Evolutionary conservation across 2,888 invertebrate genomes (phyloP), one percentile per base, ranked within the genome.

Genomic region (Kuschelorhynchus macadamiae): DNA sequence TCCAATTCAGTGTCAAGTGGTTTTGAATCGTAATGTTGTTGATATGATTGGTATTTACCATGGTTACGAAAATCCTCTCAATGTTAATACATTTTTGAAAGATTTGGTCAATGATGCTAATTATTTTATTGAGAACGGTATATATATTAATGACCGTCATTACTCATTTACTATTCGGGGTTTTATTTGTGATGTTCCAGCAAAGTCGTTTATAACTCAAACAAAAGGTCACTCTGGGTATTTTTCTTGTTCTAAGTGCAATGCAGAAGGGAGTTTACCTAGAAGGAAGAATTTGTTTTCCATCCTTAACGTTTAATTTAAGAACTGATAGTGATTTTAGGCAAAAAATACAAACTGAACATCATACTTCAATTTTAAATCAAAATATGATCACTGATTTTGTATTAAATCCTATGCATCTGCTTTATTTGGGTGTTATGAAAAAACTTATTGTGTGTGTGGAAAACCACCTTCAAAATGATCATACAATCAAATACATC

Each of bases 381-480:
- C 57, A 66, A 39, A 67, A 65, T 47, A 70, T 76, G 63, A 70
- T 75, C 12, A 60, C 71, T 5, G 66, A 71, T 62, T 74, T 75
- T 53, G 71, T 72, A 2, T 21, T 74, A 1, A 72, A 75, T 56
- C 69, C 70, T 32, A 74, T 74, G 73, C 75, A 77, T 36, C 53
- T 70, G 5, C 63, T 72, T 1, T 75, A 68, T 56, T 52, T 75
- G 2, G 74, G 75, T 3, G 67, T 71, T 30, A 59, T 60, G n/a
- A 73, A 72, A 66, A 75, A 69, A 73, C 17, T 17, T 44, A n/a
- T 56, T 25, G 56, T 44, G 42, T 30, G 7, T n/a, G 11, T 11
- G 56, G 56, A 14, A 56, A 14, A 12, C 56, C 56, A 14, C 32
- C 42, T n/a, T 21, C 56, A 42, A 56, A 44, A 44, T 14, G 42